Evolutionary conservation across 2,113 vertebrate species (phyloP), one percentile per base, ranked within the genome.

Genomic region (Coptodon bakossiorum): DNA sequence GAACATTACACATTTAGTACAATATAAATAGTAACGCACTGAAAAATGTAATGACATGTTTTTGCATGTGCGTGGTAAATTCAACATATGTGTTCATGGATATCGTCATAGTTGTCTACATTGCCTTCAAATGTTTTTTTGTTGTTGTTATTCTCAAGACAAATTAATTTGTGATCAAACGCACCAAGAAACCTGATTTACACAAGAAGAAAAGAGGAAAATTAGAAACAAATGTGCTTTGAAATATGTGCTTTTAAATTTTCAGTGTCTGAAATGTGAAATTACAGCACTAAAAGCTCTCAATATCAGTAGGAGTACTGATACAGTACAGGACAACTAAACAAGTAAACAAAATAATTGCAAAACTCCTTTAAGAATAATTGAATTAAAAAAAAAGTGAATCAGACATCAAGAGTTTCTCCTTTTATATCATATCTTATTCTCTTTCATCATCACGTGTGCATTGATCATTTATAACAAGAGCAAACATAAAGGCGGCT

Each of bases 261-360:
- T 24, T 85, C 43, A 81, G 29, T 52, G 48, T 71, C 29, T 59
- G 57, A 82, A 52, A 43, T 83, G 59, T 59, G 53, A 82, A 57
- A 43, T 50, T 43, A 85, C 24, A 57, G 24, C 80, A 83, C 4
- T 81, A 17, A 50, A 73, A 59, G 7, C 12, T 80, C 82, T 86
- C 27, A 40, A 14, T 27, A 61, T 31, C 24, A 80, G 54, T 84
- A 82, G 29, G 78, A 78, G 90, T 93, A 93, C 94, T 93, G 93
- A 89, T 94, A 88, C 92, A 93, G 90, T 93, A 95, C 91, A 91
- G 12, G 80, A 80, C 43, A 82, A 31, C 45, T 53, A 57, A 73
- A 68, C n/a, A 14, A 43, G 36, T 24, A n/a, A 40, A 40, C 36
- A 24, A 40, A 68, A 43, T 68, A 40, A 40, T 5, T 40, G 11